phyloP scores from a whole-genome alignment of 2,888 invertebrate species.

The Octonoba sinensis region DNA sequence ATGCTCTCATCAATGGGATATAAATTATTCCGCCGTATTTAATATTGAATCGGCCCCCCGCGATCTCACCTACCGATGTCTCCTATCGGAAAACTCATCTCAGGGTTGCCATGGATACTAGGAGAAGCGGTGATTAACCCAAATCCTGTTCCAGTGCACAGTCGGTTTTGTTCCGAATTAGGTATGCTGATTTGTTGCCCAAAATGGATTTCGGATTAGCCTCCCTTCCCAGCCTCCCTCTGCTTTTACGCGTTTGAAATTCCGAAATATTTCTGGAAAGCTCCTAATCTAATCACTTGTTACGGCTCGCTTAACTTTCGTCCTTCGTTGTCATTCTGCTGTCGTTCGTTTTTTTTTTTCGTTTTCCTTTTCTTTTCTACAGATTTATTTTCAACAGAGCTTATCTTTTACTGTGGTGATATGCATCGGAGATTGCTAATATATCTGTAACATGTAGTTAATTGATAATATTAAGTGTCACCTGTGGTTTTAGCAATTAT shows the following conservation, averaged over 20 bases:
- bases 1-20: too few species aligned
- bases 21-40: constrained; percentile 14
- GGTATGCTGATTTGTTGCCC: constrained; percentile 56
- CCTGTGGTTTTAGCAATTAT: too few species aligned
- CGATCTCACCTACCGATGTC: background rate
- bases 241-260: constrained; percentile 4
- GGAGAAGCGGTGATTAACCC: constrained; percentile 58
- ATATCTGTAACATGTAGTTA: too few species aligned
- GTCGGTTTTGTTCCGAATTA: constrained; percentile 57
- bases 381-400: background rate
- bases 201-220: constrained; percentile 61
- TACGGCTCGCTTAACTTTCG: constrained; percentile 25
- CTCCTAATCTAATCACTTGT: constrained; percentile 49
- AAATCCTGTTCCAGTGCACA: constrained; percentile 50
- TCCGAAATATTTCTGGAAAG: constrained; percentile 33
- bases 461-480: too few species aligned
- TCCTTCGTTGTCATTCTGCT: background rate
- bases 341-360: background rate
- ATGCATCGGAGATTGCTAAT: too few species aligned
- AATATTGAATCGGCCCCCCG: constrained; percentile 26
- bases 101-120: constrained; percentile 43
- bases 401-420: too few species aligned
- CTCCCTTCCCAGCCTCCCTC: background rate
- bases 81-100: constrained; percentile 54
- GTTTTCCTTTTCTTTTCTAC: background rate